Conservation (phyloP, 2,888 invertebrate species). For the Argyresthia goedartella region DNA sequence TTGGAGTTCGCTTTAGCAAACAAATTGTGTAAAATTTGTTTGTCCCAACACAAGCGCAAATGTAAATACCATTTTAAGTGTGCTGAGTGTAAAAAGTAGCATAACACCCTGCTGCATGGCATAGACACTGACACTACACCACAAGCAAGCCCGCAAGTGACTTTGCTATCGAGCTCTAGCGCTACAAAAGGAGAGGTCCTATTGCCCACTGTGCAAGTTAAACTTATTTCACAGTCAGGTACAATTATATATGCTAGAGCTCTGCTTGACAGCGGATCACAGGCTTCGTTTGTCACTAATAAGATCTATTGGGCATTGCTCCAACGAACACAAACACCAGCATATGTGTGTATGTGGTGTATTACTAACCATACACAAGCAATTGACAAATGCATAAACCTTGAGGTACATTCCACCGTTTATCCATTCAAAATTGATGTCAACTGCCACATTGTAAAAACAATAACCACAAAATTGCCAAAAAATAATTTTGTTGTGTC, state of each 20-base stretch:
- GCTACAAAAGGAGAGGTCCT: neutral
- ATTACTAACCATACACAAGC: too few relatives aligned
- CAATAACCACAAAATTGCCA: too few relatives aligned
- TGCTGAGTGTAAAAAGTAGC: neutral
- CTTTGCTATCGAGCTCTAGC: neutral
- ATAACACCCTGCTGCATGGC: neutral
- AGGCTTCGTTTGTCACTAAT: too few relatives aligned
- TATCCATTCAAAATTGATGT: too few relatives aligned
- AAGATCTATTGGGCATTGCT: too few relatives aligned
- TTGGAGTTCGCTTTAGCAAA: neutral
- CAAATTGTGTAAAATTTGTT: neutral
- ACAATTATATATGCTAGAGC: neutral
- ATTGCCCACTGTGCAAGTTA: constrained; percentile 1
- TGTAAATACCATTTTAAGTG: neutral
- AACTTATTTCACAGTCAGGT: neutral
- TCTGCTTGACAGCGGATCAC: constrained; percentile 1
- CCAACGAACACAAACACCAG: too few relatives aligned
- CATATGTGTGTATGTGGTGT: too few relatives aligned
- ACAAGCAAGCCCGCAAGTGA: neutral
- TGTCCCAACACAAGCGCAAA: neutral
- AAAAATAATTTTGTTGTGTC: too few relatives aligned
- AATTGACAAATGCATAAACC: too few relatives aligned
- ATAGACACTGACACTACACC: neutral
- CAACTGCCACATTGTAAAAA: too few relatives aligned
- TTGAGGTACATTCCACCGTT: too few relatives aligned